Base-by-base conservation (phyloP, 1,140 invertebrate genomes). In the Diabrotica virgifera region DNA sequence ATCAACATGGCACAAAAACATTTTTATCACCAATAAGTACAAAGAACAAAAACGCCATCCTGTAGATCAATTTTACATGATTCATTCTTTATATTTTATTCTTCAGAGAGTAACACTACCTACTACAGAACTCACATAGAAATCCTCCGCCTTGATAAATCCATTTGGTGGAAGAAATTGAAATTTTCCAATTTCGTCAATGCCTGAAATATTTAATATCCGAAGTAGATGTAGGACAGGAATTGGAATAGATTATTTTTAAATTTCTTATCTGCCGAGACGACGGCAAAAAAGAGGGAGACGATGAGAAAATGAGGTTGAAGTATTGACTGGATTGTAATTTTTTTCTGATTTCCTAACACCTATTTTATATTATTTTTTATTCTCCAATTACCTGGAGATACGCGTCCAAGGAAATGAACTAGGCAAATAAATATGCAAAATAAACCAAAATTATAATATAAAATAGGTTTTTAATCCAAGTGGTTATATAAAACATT, bases 141-240 rank as follows among this genome's bases (percentile, higher is more conserved):
- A 46, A 46, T 8, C n/a, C 40, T 46, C n/a, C n/a, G 2, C 40
- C 8, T 46, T n/a, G 40, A 46, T 46, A 46, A 46, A 46, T 46
- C 40, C 40, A 46, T 46, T 46, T 46, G 40, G 40, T 46, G 40
- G 40, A 46, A 46, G 40, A 46, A 46, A 46, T 46, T 46, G 40
- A 46, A 46, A 46, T 46, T 46, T 46, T 46, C 8, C 8, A 46
- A 46, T 46, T 46, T 46, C n/a, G 40, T 46, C 40, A 46, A 46
- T 46, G 40, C 40, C 40, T 46, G 40, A 46, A 46, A 46, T 46
- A 46, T 46, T 46, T 46, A 46, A 46, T 46, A 46, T 46, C 40
- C 40, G 40, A 46, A 10, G 40, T 46, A 5, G 40, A 46, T 46
- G 40, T 46, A 5, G 40, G 40, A 46, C 40, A 46, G 40, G 40